A percentile compares a stretch with the other conserved stretches of the same genome.
phyloP scores from a whole-genome alignment of 2,797 vertebrate genomes.

The Sardinella longiceps region DNA sequence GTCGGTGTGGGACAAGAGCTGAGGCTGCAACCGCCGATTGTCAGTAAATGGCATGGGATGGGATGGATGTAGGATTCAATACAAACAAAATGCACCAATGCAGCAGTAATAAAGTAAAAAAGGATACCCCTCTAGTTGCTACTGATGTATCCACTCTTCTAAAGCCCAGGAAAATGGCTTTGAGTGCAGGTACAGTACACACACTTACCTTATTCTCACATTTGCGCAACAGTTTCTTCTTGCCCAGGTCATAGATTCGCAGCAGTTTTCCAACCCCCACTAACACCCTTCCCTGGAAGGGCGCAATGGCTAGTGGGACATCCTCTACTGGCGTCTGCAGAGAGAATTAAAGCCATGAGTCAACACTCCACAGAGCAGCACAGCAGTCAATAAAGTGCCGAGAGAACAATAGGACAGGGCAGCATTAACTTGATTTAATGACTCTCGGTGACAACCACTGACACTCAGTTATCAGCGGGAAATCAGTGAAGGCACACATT shows the following conservation, averaged over 20 bases:
- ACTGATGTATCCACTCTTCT: too few species aligned
- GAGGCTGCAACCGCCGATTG: not conserved
- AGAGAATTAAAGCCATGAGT: conserved; percentile 16
- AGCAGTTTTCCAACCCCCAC: conserved; percentile 96
- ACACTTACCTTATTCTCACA: conserved; percentile 88
- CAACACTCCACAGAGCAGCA: not conserved
- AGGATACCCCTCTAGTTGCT: too few species aligned
- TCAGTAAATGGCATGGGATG: not conserved
- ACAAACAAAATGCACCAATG: not conserved
- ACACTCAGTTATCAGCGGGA: not conserved
- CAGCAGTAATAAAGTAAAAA: too few species aligned
- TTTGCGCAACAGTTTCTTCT: conserved; percentile 96
- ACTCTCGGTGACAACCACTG: not conserved
- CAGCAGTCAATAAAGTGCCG: not conserved
- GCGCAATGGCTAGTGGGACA: conserved; percentile 95
- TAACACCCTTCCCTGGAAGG: conserved; percentile 91
- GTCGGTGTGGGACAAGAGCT: not conserved
- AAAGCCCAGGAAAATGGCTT: too few species aligned
- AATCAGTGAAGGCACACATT: not conserved
- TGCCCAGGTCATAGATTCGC: conserved; percentile 94
- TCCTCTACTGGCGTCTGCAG: conserved; percentile 94
- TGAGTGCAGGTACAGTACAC: not conserved
- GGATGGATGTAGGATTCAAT: not conserved
- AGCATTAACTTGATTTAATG: not conserved
- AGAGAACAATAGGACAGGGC: not conserved